Conservation (phyloP, 2,888 invertebrate genomes). For the Boloria euphrosyne region DNA sequence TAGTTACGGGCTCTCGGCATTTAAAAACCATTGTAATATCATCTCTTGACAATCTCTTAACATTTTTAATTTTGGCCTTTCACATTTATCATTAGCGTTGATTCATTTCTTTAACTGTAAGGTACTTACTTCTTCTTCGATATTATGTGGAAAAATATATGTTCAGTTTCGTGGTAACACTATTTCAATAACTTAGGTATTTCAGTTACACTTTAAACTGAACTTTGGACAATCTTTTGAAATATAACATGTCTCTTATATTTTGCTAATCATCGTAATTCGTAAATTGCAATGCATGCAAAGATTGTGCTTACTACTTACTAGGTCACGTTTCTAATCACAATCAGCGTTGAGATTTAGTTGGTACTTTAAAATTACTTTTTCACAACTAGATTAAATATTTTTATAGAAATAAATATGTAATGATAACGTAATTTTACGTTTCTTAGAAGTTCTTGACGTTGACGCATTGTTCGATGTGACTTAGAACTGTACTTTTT, state of each 20-base stretch:
- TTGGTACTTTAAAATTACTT: not conserved
- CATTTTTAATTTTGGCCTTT: too few relatives aligned
- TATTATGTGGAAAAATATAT: too few relatives aligned
- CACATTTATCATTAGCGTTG: too few relatives aligned
- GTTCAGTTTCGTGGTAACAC: too few relatives aligned
- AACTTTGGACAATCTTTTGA: too few relatives aligned
- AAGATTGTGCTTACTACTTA: constrained; percentile 40
- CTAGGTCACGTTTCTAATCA: constrained; percentile 48
- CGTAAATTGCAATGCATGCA: constrained; percentile 31
- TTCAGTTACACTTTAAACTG: too few relatives aligned
- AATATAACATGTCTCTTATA: not conserved
- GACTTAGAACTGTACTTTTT: constrained; percentile 26
- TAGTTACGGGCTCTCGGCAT: too few relatives aligned
- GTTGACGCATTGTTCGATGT: not conserved
- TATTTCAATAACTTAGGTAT: too few relatives aligned
- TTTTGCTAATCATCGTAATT: constrained; percentile 16
- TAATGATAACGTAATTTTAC: not conserved
- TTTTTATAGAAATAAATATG: not conserved
- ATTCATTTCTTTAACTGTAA: too few relatives aligned
- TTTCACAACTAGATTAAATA: not conserved
- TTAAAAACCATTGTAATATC: too few relatives aligned
- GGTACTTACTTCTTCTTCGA: too few relatives aligned
- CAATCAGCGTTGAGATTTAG: constrained; percentile 23
- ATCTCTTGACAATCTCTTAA: too few relatives aligned
- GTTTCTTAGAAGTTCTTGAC: not conserved